Evolutionary conservation across 2,888 invertebrate species (phyloP).

Genomic region (Byasa hedistus): DNA sequence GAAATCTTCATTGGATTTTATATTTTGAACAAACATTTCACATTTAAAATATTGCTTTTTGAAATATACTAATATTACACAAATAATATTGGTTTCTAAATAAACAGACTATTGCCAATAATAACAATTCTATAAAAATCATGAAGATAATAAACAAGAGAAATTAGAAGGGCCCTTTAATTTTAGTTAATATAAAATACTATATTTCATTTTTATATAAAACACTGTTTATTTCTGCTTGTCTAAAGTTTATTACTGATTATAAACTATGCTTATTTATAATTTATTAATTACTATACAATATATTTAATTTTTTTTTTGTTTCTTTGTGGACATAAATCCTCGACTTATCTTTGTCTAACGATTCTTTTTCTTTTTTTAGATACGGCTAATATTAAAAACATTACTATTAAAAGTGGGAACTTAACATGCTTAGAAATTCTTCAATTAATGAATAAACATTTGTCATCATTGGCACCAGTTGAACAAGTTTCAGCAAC

Average conservation of each 20-base stretch:
- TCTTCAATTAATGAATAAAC: conserved; percentile 87
- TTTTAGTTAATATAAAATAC: too few species aligned
- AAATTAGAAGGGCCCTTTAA: too few species aligned
- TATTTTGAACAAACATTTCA: neutral
- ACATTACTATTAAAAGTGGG: conserved; percentile 84
- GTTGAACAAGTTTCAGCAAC: conserved; percentile 79
- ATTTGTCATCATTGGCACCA: conserved; percentile 86
- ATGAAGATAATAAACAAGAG: too few species aligned
- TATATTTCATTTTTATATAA: too few species aligned
- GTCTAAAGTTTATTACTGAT: neutral
- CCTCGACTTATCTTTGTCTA: neutral
- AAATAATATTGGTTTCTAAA: too few species aligned
- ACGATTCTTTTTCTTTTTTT: too few species aligned
- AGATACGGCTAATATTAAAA: conserved; percentile 73
- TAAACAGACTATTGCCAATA: too few species aligned
- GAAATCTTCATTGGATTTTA: neutral
- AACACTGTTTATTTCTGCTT: neutral
- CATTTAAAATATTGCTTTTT: neutral
- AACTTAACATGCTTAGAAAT: conserved; percentile 89
- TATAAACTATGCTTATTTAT: neutral
- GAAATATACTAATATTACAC: neutral
- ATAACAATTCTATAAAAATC: too few species aligned
- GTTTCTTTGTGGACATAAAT: neutral
- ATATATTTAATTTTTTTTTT: neutral
- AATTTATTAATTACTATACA: too few species aligned